Evolutionary conservation across 2,888 invertebrate species (phyloP).

Genomic region (Nymphalis polychloros): DNA sequence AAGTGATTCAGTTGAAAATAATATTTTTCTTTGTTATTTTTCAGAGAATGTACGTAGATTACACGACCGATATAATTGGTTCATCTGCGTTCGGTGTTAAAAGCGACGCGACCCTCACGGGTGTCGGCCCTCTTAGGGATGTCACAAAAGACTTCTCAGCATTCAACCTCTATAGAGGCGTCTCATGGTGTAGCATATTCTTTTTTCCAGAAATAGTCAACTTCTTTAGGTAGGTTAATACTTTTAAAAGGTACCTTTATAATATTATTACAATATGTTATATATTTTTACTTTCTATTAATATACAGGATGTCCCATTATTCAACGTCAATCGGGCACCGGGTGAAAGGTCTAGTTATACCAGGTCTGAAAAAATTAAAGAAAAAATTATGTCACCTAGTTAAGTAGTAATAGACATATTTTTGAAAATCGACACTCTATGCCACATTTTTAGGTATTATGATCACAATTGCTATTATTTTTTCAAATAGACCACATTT

Average conservation of each 20-base stretch:
- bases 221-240: conserved; percentile 42
- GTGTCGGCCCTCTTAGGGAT: conserved; percentile 43
- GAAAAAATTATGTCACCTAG: no score
- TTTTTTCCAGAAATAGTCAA: conserved; percentile 47
- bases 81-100: conserved; percentile 47
- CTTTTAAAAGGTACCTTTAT: background rate
- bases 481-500: no score
- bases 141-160: conserved; percentile 45
- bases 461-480: no score
- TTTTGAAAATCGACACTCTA: no score
- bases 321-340: no score
- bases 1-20: no score
- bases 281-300: background rate
- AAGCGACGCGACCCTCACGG: conserved; percentile 46
- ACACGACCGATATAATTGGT: conserved; percentile 49
- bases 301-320: no score
- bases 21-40: background rate
- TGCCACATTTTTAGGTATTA: no score
- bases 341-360: no score
- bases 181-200: conserved; percentile 44
- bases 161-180: conserved; percentile 41
- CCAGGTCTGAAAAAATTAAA: no score
- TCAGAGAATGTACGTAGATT: conserved; percentile 46
- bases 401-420: no score
- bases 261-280: background rate